These are phyloP conservation scores for Oedothorax gibbosus DNA, from an alignment of 1,140 invertebrate genomes.

Conservation along the genomic window DNA sequence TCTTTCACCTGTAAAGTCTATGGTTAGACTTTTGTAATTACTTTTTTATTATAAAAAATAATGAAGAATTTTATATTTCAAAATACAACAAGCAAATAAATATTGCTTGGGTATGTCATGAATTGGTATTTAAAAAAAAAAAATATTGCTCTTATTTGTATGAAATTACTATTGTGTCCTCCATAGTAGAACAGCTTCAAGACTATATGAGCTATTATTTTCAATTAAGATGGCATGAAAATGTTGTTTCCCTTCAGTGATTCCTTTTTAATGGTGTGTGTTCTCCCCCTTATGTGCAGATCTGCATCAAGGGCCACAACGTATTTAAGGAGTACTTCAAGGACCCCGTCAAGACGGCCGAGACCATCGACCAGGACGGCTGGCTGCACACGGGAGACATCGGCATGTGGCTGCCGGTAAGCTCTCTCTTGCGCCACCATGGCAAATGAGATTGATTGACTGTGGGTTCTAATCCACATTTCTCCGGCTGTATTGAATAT, in stretches of 20 bases:
- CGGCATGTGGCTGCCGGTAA: slow-evolving; percentile 79
- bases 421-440: neutral
- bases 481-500: too few relatives aligned
- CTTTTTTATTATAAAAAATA: too few relatives aligned
- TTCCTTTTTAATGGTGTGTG: too few relatives aligned
- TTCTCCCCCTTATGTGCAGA: slow-evolving; percentile 70
- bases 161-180: too few relatives aligned
- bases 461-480: neutral
- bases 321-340: slow-evolving; percentile 84
- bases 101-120: too few relatives aligned
- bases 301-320: slow-evolving; percentile 72
- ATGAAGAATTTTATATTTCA: too few relatives aligned
- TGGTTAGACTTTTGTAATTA: too few relatives aligned
- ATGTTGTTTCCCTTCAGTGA: neutral
- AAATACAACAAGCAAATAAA: too few relatives aligned
- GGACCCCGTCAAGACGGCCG: slow-evolving; percentile 87
- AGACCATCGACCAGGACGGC: slow-evolving; percentile 88
- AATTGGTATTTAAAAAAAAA: too few relatives aligned
- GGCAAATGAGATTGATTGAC: neutral
- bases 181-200: too few relatives aligned
- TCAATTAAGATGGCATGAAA: neutral
- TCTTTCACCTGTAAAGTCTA: too few relatives aligned
- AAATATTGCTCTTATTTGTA: too few relatives aligned
- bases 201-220: neutral
- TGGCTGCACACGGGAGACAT: slow-evolving; percentile 98